Percentiles rank a stretch among this genome's conserved stretches.
phyloP scores from a whole-genome alignment of 1,140 invertebrate genomes.

The Uloborus diversus region DNA sequence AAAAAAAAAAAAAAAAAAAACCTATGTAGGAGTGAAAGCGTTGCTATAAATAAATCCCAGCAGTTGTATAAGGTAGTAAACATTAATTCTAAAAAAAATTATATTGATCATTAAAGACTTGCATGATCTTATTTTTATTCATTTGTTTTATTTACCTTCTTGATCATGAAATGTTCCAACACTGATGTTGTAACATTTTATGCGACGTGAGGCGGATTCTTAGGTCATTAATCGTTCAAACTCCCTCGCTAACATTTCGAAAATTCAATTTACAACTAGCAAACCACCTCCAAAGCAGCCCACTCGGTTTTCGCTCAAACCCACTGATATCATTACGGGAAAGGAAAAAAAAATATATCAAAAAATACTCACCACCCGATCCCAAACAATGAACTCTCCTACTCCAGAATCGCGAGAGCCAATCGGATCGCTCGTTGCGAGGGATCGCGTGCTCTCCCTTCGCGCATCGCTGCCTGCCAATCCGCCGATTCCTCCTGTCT shows the following conservation, averaged over 20 bases:
- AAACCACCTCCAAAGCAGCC: constrained; percentile 8
- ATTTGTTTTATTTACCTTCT: no score
- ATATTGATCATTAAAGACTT: no score
- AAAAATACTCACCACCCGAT: constrained; percentile 1
- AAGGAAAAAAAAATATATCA: background rate
- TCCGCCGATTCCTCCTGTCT: background rate
- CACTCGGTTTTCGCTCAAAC: background rate
- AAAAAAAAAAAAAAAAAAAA: no score
- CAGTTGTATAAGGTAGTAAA: no score
- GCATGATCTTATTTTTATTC: no score
- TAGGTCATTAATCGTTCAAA: background rate
- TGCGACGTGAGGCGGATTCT: background rate
- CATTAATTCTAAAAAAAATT: no score
- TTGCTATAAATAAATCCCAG: no score
- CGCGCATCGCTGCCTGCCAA: constrained; percentile 2
- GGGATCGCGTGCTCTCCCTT: constrained; percentile 34
- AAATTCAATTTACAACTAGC: constrained; percentile 15
- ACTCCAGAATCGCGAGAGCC: background rate
- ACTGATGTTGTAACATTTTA: no score
- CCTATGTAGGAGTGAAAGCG: no score
- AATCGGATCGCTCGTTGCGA: background rate
- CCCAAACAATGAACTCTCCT: constrained; percentile 29
- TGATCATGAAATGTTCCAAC: no score
- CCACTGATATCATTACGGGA: background rate
- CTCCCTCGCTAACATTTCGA: constrained; percentile 4